Conservation (phyloP, 2,797 vertebrate species). For the Gambelia wislizenii region DNA sequence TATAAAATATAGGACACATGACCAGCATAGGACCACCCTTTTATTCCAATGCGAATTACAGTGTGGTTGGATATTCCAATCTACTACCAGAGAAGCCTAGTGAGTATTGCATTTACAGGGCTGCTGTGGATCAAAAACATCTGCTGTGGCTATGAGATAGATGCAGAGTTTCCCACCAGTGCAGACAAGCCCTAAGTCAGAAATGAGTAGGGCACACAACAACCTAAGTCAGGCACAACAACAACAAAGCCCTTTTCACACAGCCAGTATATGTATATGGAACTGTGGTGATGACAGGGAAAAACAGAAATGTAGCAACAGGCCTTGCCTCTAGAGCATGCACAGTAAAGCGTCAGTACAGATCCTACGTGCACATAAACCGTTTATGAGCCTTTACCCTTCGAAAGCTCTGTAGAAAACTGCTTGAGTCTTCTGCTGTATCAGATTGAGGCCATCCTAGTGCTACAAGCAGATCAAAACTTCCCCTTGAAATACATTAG, state of each 20-base stretch:
- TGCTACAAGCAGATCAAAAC: background rate
- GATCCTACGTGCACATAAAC: background rate
- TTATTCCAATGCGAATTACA: too few relatives aligned
- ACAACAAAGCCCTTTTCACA: background rate
- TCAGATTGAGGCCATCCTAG: background rate
- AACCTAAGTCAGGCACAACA: too few relatives aligned
- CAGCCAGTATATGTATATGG: background rate
- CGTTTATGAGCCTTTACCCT: background rate
- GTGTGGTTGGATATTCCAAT: too few relatives aligned
- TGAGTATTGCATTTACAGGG: too few relatives aligned
- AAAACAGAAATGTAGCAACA: background rate
- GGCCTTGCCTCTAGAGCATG: background rate
- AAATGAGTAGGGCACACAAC: too few relatives aligned
- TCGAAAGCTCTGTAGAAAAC: background rate
- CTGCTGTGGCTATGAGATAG: too few relatives aligned
- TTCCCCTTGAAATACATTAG: background rate
- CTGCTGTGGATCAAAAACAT: too few relatives aligned
- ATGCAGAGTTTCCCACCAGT: too few relatives aligned
- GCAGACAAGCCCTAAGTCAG: too few relatives aligned
- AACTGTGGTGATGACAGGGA: background rate
- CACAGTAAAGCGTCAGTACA: background rate
- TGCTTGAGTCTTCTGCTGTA: background rate
- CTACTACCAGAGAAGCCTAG: too few relatives aligned
- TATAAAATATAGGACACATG: too few relatives aligned
- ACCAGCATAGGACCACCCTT: too few relatives aligned